These are phyloP conservation scores for Drosophila putrida DNA, from an alignment of 2,888 invertebrate species.

Conservation along the genomic window DNA sequence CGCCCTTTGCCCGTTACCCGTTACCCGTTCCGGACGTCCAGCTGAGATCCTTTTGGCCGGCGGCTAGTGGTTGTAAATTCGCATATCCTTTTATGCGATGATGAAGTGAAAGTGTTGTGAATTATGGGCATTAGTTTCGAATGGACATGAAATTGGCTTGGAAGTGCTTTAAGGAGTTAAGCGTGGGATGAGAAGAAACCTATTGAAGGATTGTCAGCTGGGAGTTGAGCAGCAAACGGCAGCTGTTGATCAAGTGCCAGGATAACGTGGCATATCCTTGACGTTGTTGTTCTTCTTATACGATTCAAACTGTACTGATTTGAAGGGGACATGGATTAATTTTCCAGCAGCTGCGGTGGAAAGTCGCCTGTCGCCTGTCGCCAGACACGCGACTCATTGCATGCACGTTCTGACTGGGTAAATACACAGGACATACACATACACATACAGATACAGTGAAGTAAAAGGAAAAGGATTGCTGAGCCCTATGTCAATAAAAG, in stretches of 20 bases:
- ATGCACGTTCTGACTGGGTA: conserved; percentile 64
- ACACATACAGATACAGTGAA: conserved; percentile 15
- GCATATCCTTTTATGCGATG: conserved; percentile 57
- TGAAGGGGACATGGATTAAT: conserved; percentile 70
- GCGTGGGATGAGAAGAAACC: background rate
- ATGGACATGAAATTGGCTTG: conserved; percentile 46
- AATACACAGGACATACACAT: conserved; percentile 48
- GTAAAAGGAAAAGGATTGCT: conserved; percentile 73
- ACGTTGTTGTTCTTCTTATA: conserved; percentile 18
- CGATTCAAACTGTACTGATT: conserved; percentile 67
- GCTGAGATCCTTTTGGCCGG: conserved; percentile 55
- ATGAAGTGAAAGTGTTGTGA: conserved; percentile 80
- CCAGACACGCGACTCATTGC: conserved; percentile 69
- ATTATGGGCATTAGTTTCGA: conserved; percentile 68
- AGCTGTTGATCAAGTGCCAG: conserved; percentile 76
- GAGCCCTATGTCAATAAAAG: conserved; percentile 66
- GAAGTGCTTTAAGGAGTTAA: conserved; percentile 4
- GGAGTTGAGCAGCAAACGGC: conserved; percentile 52
- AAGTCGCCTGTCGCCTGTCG: conserved; percentile 32
- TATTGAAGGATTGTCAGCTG: conserved; percentile 59
- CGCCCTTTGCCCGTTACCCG: conserved; percentile 22
- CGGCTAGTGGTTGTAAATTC: conserved; percentile 39
- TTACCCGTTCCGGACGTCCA: conserved; percentile 34
- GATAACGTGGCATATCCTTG: conserved; percentile 63
- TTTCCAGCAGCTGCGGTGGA: conserved; percentile 64